Evolutionary conservation across 1,140 invertebrate species (phyloP), one percentile per base, ranked within the genome.

Genomic region (Ostrea edulis): DNA sequence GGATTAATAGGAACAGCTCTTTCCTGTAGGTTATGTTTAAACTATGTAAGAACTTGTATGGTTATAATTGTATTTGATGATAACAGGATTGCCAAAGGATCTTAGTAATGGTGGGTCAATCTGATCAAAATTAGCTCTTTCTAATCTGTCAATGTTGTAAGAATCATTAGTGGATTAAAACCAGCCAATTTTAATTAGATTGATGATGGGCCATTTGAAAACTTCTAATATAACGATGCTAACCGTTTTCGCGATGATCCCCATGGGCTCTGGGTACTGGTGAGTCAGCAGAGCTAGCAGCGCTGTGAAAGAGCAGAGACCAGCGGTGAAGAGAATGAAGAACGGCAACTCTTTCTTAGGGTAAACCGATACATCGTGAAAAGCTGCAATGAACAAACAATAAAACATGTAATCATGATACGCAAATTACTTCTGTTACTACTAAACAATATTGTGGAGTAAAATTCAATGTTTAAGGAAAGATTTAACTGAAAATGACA

Each of bases 271-370:
- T 0, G 98, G 98, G 96, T 98, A 99, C 92, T 98, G 98, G 95
- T 99, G 98, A 62, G 98, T 98, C 68, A 99, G 95, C 25, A 99
- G 95, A 20, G 98, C 98, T 84, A 99, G 95, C 0, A 99, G 95
- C n/a, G 98, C 98, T n/a, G 98, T 98, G 93, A 98, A 97, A 0
- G 98, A 98, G 95, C 98, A 99, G 55, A 99, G 94, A 65, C 98
- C 97, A 62, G 98, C 98, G 44, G 98, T 99, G 93, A 99, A 99
- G 52, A 99, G 95, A 92, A 99, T 99, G 94, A 98, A 98, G 95
- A 99, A 98, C 84, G 98, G 98, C 83, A 99, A 95, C 95, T 99
- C 98, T 93, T 98, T 98, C 95, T 99, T 98, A 3, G 98, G 98
- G 95, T 98, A 99, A 2, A 99, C 98, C 25, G 98, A 99, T 0